These are phyloP conservation scores for Pachypanchax playfairii DNA, from an alignment of 2,113 vertebrate genomes.

Conservation along the genomic window DNA sequence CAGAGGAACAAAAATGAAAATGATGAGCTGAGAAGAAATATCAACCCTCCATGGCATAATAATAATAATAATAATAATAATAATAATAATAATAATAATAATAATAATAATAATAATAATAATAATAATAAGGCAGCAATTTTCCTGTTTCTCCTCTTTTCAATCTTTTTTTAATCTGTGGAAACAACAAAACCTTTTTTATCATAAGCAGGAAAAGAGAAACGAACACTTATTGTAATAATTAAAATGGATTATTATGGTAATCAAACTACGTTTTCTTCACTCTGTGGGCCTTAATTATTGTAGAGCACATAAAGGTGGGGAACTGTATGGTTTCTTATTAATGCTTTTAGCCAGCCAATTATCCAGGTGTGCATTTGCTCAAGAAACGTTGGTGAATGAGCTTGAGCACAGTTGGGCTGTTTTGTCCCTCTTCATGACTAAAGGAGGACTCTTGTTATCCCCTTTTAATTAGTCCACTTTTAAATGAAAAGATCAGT, in stretches of 20 bases:
- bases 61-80: too few relatives aligned
- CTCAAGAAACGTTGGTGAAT: background rate
- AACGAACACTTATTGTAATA: constrained; percentile 65
- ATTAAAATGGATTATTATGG: constrained; percentile 37
- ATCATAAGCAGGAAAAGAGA: constrained; percentile 43
- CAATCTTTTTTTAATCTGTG: constrained; percentile 28
- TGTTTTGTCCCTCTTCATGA: constrained; percentile 25
- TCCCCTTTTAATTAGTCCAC: constrained; percentile 33
- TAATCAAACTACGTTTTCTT: constrained; percentile 47
- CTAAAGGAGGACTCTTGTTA: constrained; percentile 25
- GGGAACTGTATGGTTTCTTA: constrained; percentile 41
- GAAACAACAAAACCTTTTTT: constrained; percentile 68
- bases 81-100: too few relatives aligned
- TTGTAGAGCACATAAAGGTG: constrained; percentile 57
- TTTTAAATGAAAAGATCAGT: constrained; percentile 2
- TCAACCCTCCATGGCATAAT: too few relatives aligned
- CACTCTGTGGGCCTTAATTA: constrained; percentile 63
- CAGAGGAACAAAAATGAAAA: too few relatives aligned
- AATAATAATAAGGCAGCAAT: too few relatives aligned
- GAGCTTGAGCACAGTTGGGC: constrained; percentile 36
- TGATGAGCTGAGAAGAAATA: too few relatives aligned
- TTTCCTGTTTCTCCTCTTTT: too few relatives aligned
- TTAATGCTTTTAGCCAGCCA: constrained; percentile 52
- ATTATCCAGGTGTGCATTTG: constrained; percentile 54
- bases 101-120: too few relatives aligned